A percentile compares a stretch with the other conserved stretches of the same genome.
Evolutionary conservation across 1,140 invertebrate species (phyloP).

Genomic region (Orius insidiosus): DNA sequence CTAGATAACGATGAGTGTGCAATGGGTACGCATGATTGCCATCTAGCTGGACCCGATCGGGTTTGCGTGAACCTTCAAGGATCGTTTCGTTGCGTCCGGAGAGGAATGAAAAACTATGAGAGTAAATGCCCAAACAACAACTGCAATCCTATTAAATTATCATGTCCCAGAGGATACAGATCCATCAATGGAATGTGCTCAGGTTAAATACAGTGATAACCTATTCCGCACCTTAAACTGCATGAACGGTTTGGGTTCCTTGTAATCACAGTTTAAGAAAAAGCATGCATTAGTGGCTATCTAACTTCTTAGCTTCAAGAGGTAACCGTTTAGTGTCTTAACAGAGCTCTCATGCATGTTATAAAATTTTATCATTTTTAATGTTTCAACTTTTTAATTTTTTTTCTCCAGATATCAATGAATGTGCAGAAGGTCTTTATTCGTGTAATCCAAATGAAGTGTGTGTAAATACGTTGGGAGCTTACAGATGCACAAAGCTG

Average conservation of each 20-base stretch:
- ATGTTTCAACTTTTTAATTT: too few species aligned
- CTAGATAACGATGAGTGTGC: slow-evolving; percentile 85
- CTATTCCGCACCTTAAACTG: background rate
- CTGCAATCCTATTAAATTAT: too few species aligned
- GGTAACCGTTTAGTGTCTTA: too few species aligned
- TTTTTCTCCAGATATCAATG: slow-evolving; percentile 34
- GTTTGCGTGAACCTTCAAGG: slow-evolving; percentile 67
- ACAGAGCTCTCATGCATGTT: too few species aligned
- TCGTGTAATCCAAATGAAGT: slow-evolving; percentile 50
- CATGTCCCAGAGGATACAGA: too few species aligned
- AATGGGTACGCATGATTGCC: slow-evolving; percentile 64
- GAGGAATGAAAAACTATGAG: background rate
- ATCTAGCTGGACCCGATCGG: slow-evolving; percentile 41
- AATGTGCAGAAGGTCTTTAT: slow-evolving; percentile 28
- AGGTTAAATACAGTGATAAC: background rate
- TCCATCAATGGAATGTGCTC: background rate
- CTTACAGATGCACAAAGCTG: slow-evolving; percentile 70
- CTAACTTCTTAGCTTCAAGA: too few species aligned
- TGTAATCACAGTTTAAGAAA: background rate
- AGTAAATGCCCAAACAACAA: too few species aligned
- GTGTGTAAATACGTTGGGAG: slow-evolving; percentile 80
- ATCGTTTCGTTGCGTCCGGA: slow-evolving; percentile 32
- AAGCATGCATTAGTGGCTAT: too few species aligned
- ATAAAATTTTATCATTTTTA: too few species aligned
- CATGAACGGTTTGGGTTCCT: background rate